Base-by-base conservation (phyloP, 2,797 vertebrate species). In the Enteromius trimaculatus region DNA sequence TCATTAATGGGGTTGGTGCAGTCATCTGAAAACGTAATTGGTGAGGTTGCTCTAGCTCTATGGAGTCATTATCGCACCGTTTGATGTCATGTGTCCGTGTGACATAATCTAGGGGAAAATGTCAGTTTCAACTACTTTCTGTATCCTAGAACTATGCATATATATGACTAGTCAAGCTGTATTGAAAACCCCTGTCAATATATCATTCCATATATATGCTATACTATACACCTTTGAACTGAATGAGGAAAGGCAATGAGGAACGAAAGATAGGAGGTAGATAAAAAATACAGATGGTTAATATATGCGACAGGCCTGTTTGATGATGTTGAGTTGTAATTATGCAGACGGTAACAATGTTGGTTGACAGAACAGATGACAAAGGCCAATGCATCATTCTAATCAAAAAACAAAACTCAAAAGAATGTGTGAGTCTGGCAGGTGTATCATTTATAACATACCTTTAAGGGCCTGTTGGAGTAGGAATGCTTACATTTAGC, bases 331-430 rank as follows among this genome's bases (percentile, higher is more conserved):
- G 95, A 96, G 31, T 68, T 96, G 94, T 97, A 97, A 97, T 98
- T 97, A 96, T 95, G 95, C 95, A 93, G 92, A 92, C 93, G 94
- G 95, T 96, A 95, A 96, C 96, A 96, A 96, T 96, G 96, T 96
- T 96, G 92, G 94, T 95, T 95, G 95, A 96, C 96, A 96, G 94
- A 92, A 94, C 92, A 96, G 95, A 96, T 95, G 97, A 98, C 96
- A 97, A 96, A 98, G 96, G 95, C 96, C 95, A 95, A 94, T 90
- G 91, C 93, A 87, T 96, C 94, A 95, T 97, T 97, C 96, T 97
- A 97, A 97, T 97, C 96, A 97, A 96, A 96, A 97, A 96, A 97
- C 96, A 97, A 97, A 98, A 97, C 92, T 92, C 94, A 90, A 93
- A 91, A 96, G 95, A 91, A 93, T 92, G 90, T 93, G 89, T 84